Base-by-base conservation (phyloP, 2,113 vertebrate genomes). In the Eulacestoma nigropectus region DNA sequence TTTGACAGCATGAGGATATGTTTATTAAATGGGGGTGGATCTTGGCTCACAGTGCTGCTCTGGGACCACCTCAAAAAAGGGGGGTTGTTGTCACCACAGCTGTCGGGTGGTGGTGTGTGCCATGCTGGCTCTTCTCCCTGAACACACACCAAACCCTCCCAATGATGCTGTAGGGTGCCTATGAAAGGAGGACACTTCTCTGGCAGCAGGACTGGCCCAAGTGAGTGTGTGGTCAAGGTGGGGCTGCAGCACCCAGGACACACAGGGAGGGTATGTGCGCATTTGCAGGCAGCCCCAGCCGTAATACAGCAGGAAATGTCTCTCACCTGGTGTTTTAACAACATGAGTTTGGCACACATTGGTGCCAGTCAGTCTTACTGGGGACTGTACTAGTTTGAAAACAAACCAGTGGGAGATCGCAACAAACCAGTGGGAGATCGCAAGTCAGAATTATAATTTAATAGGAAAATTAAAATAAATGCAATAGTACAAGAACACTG, bases 161-260 rank as follows among this genome's bases (percentile, higher is more conserved):
- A 68, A 0, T 0, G 4, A 33, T 46, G 41, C 30, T 64, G 50
- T 25, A 62, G 63, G n/a, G 25, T n/a, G 10, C 62, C 25, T 62
- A 0, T 65, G 62, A 70, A 56, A 70, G 5, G 26, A 56, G 27
- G 41, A 75, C 26, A 16, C 9, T n/a, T 35, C 46, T 46, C 76
- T 86, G 59, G 49, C 7, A 4, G 39, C 39, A 86, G 70, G 13
- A 73, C 22, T 0, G 0, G 30, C 52, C 22, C n/a, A 26, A 9
- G 17, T 4, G 23, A n/a, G 13, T 2, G 0, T 32, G n/a, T 1
- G 6, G 16, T 22, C 0, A 4, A 6, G 53, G 47, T 41, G 22
- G 59, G 32, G 41, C 50, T 81, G 50, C 37, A 20, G 41, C 35
- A 52, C 30, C 7, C 33, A 27, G 78, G 59, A 50, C 2, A 1